Base-by-base conservation (phyloP, 37 sponge, comb jelly and placozoan genomes). In the Bolinopsis microptera region DNA sequence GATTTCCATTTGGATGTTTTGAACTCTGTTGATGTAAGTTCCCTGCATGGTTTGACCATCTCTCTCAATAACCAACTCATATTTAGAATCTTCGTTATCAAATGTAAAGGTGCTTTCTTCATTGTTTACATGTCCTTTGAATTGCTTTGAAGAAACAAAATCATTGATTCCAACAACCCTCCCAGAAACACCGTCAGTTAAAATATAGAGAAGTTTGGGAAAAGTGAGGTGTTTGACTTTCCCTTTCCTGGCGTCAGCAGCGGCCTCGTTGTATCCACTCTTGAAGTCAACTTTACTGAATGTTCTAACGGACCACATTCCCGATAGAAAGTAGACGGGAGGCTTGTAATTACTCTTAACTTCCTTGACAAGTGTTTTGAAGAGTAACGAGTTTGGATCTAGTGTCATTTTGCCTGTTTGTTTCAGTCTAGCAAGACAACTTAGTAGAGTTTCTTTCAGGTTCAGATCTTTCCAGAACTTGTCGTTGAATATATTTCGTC, bases 41-140 rank as follows among this genome's bases (percentile, higher is more conserved):
- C 90, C 90, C 61, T 86, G 90, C 90, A 86, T 86, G 2, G 36
- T 86, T 48, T 86, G 90, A 26, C 90, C 90, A 40, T 41, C 90
- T 0, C 30, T 22, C 36, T 86, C 90, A 25, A 86, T 86, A 40
- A 86, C 35, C 30, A 86, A 38, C 90, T 86, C 90, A 27, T 86
- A 86, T 48, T 86, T 86, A 1, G 90, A 86, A 27, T 86, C 90
- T 18, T 34, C 90, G 26, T 86, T 86, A 27, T 86, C 90, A 27
- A 86, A 86, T 24, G 35, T 24, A 41, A 86, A 86, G 2, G 90
- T 86, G 5, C 61, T 48, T 33, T 28, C 36, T 41, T 33, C 90
- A 27, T 86, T 86, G 90, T 86, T 86, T 22, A 86, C 36, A 25
- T 30, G 24, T 1, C 90, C 90, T 27, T 86, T 86, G 90, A 86